Percentiles rank a stretch among this genome's conserved stretches.
Evolutionary conservation across 1,140 invertebrate genomes (phyloP).

Genomic region (Drosophila baimaii): DNA sequence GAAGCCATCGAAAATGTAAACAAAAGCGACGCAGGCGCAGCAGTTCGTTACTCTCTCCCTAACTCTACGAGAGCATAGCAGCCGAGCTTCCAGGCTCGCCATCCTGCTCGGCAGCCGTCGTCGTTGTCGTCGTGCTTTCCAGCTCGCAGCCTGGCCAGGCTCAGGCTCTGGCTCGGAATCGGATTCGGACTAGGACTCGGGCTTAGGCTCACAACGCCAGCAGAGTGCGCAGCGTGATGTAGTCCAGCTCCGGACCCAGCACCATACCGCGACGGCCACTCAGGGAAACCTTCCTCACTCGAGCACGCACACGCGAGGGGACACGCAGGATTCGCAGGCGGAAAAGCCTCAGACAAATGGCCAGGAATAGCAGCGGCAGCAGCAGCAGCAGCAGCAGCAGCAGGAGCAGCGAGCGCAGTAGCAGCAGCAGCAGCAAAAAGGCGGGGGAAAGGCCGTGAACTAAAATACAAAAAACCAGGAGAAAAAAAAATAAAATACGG

Average conservation of each 20-base stretch:
- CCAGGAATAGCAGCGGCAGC: constrained; percentile 46
- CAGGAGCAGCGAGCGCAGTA: constrained; percentile 22
- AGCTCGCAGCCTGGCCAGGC: constrained; percentile 42
- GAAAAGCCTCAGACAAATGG: constrained; percentile 64
- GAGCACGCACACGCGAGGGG: constrained; percentile 33
- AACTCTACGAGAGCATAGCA: constrained; percentile 33
- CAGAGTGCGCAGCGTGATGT: constrained; percentile 64
- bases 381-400: constrained; percentile 22
- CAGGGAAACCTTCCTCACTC: constrained; percentile 72
- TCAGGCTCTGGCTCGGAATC: constrained; percentile 20
- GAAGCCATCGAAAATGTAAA: constrained; percentile 74
- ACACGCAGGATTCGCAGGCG: constrained; percentile 19
- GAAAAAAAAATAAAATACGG: constrained; percentile 12
- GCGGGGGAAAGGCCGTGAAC: constrained; percentile 44
- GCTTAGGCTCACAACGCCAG: constrained; percentile 59
- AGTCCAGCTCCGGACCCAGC: constrained; percentile 57
- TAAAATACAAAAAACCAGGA: constrained; percentile 11
- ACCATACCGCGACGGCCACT: constrained; percentile 52
- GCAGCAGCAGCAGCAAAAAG: constrained; percentile 22
- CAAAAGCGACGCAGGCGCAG: constrained; percentile 76
- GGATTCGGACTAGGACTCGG: constrained; percentile 8
- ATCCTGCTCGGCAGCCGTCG: constrained; percentile 20
- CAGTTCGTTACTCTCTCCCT: constrained; percentile 51
- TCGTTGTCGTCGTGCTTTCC: constrained; percentile 40
- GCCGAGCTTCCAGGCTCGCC: constrained; percentile 41